Conservation (phyloP, 2,113 vertebrate genomes). For the Petroica traversi region DNA sequence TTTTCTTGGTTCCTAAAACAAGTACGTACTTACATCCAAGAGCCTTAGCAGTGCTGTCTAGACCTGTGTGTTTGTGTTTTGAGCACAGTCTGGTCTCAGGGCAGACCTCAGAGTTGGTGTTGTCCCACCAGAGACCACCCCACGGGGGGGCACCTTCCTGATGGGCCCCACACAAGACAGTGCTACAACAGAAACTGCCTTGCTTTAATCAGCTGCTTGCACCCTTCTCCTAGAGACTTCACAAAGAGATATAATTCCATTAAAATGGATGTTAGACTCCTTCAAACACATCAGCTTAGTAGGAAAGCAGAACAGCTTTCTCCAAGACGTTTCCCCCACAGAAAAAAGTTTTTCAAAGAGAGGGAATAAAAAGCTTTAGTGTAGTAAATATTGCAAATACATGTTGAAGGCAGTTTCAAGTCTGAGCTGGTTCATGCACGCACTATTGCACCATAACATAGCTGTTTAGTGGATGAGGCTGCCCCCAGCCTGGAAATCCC, state of each 20-base stretch:
- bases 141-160: accelerated
- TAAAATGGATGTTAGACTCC: background rate
- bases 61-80: background rate
- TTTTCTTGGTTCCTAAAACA: background rate
- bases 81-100: background rate
- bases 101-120: background rate
- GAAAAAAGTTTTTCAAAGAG: background rate
- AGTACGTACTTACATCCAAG: accelerated
- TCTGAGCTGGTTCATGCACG: background rate
- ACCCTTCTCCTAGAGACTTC: background rate
- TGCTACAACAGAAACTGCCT: background rate
- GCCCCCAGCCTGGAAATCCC: background rate
- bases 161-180: accelerated
- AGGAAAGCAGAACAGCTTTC: background rate
- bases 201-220: background rate
- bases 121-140: background rate
- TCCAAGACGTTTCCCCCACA: background rate
- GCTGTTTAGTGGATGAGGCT: background rate
- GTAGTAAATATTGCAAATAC: background rate
- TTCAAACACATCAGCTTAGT: background rate
- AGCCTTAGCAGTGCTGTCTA: background rate
- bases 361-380: background rate
- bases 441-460: background rate
- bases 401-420: background rate
- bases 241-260: background rate